Conservation (phyloP, 2,113 vertebrate species). For the Grus americana region DNA sequence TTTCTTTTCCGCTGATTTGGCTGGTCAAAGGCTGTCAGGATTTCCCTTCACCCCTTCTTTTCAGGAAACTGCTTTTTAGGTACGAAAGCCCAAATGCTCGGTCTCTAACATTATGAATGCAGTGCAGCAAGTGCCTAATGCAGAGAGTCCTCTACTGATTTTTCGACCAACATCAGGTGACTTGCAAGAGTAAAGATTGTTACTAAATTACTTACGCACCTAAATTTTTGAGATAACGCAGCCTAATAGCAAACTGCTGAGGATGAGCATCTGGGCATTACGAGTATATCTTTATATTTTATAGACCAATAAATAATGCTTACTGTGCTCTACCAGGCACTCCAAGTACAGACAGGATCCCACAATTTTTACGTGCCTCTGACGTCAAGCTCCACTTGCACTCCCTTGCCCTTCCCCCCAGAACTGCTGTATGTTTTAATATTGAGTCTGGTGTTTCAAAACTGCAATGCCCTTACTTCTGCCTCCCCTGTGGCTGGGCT, state of each 20-base stretch:
- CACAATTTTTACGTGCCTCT: not conserved
- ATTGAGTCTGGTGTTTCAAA: not conserved
- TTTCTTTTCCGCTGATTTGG: not conserved
- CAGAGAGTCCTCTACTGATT: not conserved
- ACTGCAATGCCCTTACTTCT: not conserved
- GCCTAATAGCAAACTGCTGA: fast-evolving
- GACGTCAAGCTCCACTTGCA: not conserved
- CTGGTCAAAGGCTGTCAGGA: not conserved
- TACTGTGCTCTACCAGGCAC: not conserved
- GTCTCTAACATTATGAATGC: not conserved
- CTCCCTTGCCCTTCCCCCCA: not conserved
- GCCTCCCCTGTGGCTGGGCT: not conserved
- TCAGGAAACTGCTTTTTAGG: not conserved
- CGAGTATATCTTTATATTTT: not conserved
- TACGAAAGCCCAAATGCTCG: not conserved
- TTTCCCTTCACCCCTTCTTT: not conserved
- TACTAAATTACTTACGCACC: not conserved
- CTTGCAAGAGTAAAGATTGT: not conserved
- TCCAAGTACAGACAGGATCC: not conserved
- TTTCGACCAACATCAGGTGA: not conserved
- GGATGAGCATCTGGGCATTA: not conserved
- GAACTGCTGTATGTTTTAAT: not conserved
- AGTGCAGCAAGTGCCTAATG: not conserved
- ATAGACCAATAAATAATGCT: not conserved
- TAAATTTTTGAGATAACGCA: not conserved